Percentiles rank a stretch among this genome's conserved stretches.
These are phyloP conservation scores for Archips crataeganus DNA, from an alignment of 2,888 invertebrate genomes.

Conservation along the genomic window DNA sequence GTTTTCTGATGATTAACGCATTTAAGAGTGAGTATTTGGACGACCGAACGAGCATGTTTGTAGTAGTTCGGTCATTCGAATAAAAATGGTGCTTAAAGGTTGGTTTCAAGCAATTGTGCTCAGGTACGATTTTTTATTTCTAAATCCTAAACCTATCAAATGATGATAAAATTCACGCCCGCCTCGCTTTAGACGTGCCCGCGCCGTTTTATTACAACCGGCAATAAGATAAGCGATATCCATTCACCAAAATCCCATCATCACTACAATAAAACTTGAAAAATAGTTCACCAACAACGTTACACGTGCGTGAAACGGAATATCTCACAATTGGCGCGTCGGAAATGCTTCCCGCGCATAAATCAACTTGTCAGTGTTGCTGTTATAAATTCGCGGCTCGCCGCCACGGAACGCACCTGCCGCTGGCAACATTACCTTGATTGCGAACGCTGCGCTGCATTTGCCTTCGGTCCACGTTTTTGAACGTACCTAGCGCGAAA, in stretches of 20 bases:
- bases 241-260: conserved; percentile 54
- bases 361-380: conserved; percentile 81
- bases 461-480: conserved; percentile 64
- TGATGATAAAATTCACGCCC: conserved; percentile 19
- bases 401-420: conserved; percentile 74
- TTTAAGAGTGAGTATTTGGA: neutral
- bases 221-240: conserved; percentile 32
- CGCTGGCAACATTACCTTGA: conserved; percentile 79
- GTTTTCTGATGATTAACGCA: neutral
- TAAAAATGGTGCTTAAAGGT: no score
- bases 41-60: no score
- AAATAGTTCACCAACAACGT: conserved; percentile 66
- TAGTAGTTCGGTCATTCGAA: no score
- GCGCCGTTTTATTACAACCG: conserved; percentile 16
- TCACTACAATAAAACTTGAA: conserved; percentile 71
- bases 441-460: conserved; percentile 69
- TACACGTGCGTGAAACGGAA: conserved; percentile 66
- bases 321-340: conserved; percentile 71
- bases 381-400: conserved; percentile 77
- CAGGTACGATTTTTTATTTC: neutral
- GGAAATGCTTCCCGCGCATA: conserved; percentile 74
- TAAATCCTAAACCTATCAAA: neutral
- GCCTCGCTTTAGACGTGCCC: conserved; percentile 6
- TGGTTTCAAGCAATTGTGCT: no score
- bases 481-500: conserved; percentile 46